Evolutionary conservation across 2,113 vertebrate genomes (phyloP), one percentile per base, ranked within the genome.

Genomic region (Tetraodon nigroviridis): DNA sequence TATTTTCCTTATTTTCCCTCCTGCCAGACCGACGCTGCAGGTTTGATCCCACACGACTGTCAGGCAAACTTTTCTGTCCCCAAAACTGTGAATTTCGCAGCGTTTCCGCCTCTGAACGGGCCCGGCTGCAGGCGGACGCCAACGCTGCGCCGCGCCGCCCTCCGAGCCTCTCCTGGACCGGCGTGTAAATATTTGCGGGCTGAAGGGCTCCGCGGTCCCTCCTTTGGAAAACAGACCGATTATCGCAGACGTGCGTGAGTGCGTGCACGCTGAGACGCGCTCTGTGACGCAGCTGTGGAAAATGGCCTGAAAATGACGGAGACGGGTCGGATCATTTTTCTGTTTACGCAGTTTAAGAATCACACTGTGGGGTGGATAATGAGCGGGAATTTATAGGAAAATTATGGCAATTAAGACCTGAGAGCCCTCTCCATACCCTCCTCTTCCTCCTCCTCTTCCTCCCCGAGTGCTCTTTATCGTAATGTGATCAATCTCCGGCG

Each of bases 171-270:
- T 37, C 32, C 32, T 37, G 7, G 1, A 37, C 32, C 71, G 4
- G 21, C 79, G 81, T 74, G 82, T 84, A 87, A 88, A 90, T 91
- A 87, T 89, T 87, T 45, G 57, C 19, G 14, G 61, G 76, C 69
- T 76, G 78, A 68, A 85, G 80, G 54, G 59, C 76, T 65, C 76
- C 68, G 37, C 76, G 81, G 82, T 74, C 59, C 78, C 75, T 76
- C 67, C 80, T 72, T 75, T 82, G 78, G 80, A 80, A 86, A 87
- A 87, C 82, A 87, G 73, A 66, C 69, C 86, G 67, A 86, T 87
- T 86, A 89, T 87, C 69, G 78, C 42, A 82, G 61, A 72, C 73
- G 15, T 1, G 32, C 15, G 1, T 16, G 44, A 6, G 20, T 48
- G 49, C 61, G 57, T 37, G 11, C 54, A 18, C n/a, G 4, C 10